A percentile compares a stretch with the other conserved stretches of the same genome.
These are phyloP conservation scores for Pangasianodon gigas DNA, from an alignment of 2,113 vertebrate genomes.

Conservation along the genomic window DNA sequence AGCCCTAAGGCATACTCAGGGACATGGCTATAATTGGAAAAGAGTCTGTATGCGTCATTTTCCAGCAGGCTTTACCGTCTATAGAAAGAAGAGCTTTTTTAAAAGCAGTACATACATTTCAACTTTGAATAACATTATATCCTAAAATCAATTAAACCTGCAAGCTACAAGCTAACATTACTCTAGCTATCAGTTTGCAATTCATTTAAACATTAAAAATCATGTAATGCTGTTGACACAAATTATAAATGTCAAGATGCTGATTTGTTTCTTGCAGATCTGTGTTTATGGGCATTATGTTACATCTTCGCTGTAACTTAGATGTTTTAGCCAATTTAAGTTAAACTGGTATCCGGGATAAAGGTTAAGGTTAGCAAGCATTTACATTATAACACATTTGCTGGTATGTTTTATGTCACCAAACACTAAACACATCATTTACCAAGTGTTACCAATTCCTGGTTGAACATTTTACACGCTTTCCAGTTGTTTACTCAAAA, in stretches of 20 bases:
- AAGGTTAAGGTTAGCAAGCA: too few species aligned
- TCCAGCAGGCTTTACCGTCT: not conserved
- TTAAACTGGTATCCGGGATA: too few species aligned
- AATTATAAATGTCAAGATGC: not conserved
- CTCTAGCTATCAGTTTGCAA: not conserved
- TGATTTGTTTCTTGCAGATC: not conserved
- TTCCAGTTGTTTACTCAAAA: not conserved
- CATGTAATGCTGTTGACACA: too few species aligned
- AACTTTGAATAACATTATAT: not conserved
- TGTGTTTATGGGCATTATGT: not conserved
- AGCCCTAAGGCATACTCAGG: not conserved
- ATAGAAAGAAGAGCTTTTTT: not conserved
- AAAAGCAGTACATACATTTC: not conserved
- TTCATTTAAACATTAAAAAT: not conserved
- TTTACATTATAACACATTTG: too few species aligned
- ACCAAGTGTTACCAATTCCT: not conserved
- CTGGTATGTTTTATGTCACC: not conserved
- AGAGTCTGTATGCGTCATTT: not conserved
- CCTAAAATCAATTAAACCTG: not conserved
- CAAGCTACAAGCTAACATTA: not conserved
- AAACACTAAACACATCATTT: not conserved
- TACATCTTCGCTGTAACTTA: too few species aligned
- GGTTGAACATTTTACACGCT: not conserved
- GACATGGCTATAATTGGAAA: not conserved
- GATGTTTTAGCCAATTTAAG: too few species aligned